Conservation (phyloP, 2,888 invertebrate species). For the Leptinotarsa peninsularis region DNA sequence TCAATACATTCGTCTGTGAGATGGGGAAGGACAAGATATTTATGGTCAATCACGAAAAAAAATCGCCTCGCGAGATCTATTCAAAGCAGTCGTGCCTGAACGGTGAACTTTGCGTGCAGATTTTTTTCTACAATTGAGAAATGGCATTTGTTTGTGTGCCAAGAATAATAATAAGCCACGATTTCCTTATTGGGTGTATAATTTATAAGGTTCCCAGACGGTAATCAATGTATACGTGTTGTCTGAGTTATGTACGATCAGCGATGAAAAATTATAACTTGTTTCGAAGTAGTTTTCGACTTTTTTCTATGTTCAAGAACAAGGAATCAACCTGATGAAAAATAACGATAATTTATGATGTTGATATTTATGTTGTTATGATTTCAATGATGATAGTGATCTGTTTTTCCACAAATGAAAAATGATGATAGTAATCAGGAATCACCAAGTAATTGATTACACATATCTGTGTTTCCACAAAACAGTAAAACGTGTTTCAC, state of each 20-base stretch:
- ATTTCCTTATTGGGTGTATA: constrained; percentile 26
- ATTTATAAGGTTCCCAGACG: constrained; percentile 22
- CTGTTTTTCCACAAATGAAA: too few relatives aligned
- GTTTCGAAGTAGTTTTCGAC: background rate
- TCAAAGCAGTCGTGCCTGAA: constrained; percentile 21
- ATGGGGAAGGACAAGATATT: too few relatives aligned
- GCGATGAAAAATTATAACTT: constrained; percentile 3
- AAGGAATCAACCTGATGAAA: background rate
- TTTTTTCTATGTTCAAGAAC: constrained; percentile 8
- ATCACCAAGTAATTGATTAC: too few relatives aligned
- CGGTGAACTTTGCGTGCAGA: constrained; percentile 24
- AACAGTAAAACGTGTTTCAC: too few relatives aligned
- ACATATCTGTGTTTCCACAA: too few relatives aligned
- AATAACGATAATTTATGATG: background rate
- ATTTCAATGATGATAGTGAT: too few relatives aligned
- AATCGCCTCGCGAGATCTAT: background rate
- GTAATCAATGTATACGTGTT: constrained; percentile 20
- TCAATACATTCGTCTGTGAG: too few relatives aligned
- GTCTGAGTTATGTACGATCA: background rate
- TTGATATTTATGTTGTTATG: background rate
- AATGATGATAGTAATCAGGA: too few relatives aligned
- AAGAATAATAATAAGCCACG: constrained; percentile 24
- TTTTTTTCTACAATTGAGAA: constrained; percentile 15
- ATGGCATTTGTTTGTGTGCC: constrained; percentile 8
- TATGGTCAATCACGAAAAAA: background rate